A percentile compares a stretch with the other conserved stretches of the same genome.
These are phyloP conservation scores for Hippocampus zosterae DNA, from an alignment of 2,113 vertebrate species.

Conservation along the genomic window DNA sequence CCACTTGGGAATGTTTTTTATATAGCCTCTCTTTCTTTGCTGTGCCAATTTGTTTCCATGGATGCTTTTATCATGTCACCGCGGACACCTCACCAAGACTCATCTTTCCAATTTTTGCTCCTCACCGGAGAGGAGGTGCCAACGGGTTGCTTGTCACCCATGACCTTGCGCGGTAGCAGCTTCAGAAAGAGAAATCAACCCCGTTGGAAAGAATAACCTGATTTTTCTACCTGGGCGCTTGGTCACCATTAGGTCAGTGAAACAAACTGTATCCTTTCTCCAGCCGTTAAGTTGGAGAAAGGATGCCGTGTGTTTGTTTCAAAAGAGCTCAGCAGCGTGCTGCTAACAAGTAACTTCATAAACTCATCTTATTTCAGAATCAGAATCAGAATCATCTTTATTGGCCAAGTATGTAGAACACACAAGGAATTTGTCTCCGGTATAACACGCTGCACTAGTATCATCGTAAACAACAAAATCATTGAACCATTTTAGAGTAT, in stretches of 20 bases:
- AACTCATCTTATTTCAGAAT: background rate
- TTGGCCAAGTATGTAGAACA: too few species aligned
- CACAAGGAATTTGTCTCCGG: too few species aligned
- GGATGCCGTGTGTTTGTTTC: background rate
- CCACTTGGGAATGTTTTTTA: conserved; percentile 30
- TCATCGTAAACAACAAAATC: too few species aligned
- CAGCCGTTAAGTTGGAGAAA: background rate
- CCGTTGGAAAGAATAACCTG: conserved; percentile 18
- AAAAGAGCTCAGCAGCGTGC: background rate
- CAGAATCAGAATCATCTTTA: too few species aligned
- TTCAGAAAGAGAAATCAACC: conserved; percentile 20
- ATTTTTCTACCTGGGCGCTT: conserved; percentile 3
- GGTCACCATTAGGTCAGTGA: conserved; percentile 6
- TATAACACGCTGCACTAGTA: too few species aligned
- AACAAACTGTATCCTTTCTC: conserved; percentile 1
- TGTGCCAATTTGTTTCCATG: conserved; percentile 3
- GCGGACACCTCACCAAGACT: conserved; percentile 2
- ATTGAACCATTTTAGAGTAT: too few species aligned
- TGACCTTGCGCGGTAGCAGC: conserved; percentile 17
- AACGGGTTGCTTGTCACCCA: conserved; percentile 34
- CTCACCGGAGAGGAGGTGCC: conserved; percentile 17
- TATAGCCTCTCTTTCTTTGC: conserved; percentile 11
- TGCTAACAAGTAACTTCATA: background rate
- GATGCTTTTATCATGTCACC: conserved; percentile 8
- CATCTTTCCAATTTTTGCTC: conserved; percentile 19